Percentiles rank a stretch among this genome's conserved stretches.
These are phyloP conservation scores for Enteromius anoplus DNA, from an alignment of 2,797 vertebrate genomes.

Conservation along the genomic window DNA sequence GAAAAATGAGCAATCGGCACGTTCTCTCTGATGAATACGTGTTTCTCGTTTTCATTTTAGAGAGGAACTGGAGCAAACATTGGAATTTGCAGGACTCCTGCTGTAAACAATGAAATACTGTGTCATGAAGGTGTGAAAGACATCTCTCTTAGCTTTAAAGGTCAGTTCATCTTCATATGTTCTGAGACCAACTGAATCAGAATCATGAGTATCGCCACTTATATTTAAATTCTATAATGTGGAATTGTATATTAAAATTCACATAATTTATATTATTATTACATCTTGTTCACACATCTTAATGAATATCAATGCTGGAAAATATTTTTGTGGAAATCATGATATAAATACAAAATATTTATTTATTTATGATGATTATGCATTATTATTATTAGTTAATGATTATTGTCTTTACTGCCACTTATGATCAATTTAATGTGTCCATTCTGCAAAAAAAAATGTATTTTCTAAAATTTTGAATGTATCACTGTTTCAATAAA, in stretches of 20 bases:
- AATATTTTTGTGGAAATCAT: neutral
- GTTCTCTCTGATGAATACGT: conserved; percentile 13
- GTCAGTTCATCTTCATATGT: conserved; percentile 1
- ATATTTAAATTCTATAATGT: neutral
- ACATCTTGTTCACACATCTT: neutral
- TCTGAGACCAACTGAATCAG: neutral
- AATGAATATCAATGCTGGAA: neutral
- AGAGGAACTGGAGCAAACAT: neutral
- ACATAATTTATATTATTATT: neutral
- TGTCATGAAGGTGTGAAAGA: neutral
- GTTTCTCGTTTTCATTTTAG: conserved; percentile 15
- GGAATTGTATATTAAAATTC: neutral
- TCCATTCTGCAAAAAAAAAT: neutral
- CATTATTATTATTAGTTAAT: neutral
- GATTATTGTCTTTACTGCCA: neutral
- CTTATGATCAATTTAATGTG: neutral
- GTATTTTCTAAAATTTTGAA: neutral
- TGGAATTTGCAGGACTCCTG: neutral
- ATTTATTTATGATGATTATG: neutral
- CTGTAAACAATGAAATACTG: conserved; percentile 15
- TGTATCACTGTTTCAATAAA: neutral
- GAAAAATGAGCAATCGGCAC: neutral
- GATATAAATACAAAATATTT: neutral
- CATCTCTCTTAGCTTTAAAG: conserved; percentile 15
- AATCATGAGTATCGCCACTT: neutral